A percentile compares a stretch with the other conserved stretches of the same genome.
Evolutionary conservation across 1,140 invertebrate species (phyloP).

Genomic region (Meloidogyne chitwoodi): DNA sequence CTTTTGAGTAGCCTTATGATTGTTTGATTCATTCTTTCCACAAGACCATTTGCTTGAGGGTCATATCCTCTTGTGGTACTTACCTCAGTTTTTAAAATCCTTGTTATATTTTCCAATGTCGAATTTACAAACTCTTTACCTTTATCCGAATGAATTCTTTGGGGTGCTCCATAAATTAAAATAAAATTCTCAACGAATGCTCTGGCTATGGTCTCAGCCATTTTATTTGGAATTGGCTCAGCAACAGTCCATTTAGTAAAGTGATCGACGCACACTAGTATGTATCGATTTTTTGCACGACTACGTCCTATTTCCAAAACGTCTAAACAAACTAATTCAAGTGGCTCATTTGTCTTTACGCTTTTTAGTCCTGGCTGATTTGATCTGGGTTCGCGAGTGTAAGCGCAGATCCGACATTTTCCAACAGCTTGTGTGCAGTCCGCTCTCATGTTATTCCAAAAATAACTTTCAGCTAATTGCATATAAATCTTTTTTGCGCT

Average conservation of each 20-base stretch:
- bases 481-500: constrained; percentile 1
- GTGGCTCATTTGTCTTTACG: background rate
- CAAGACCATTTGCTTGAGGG: background rate
- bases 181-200: constrained; percentile 1
- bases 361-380: background rate
- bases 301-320: too few species aligned
- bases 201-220: background rate
- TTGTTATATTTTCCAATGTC: background rate
- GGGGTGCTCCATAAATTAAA: background rate
- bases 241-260: background rate
- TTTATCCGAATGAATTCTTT: background rate
- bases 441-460: constrained; percentile 1
- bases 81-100: background rate
- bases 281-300: too few species aligned
- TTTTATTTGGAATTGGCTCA: background rate
- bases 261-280: background rate
- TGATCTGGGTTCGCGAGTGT: constrained; percentile 2
- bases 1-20: background rate
- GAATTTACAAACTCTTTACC: background rate
- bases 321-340: background rate
- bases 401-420: constrained; percentile 9
- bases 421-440: background rate
- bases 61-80: background rate
- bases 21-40: constrained; percentile 1
- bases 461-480: background rate